Evolutionary conservation across 2,888 invertebrate species (phyloP), one percentile per base, ranked within the genome.

Genomic region (Artemia sinica): DNA sequence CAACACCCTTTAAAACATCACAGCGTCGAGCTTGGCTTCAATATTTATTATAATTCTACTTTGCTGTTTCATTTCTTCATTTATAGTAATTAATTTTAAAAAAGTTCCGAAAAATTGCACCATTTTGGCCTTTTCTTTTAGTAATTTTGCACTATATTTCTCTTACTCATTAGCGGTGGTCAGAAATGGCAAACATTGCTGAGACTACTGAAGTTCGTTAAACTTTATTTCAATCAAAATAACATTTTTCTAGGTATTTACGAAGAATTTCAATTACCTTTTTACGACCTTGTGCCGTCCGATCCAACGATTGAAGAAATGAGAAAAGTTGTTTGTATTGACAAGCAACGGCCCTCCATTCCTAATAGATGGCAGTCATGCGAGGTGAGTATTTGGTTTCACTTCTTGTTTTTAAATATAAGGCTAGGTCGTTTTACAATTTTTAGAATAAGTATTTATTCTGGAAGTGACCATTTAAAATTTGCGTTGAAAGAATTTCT

Each of bases 281-380:
- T 94, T 81, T 88, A 88, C 79, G 95, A 96, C 79, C 85, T 87
- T 76, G 95, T 96, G 72, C 90, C 90, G 52, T 88, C 91, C 0
- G 97, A 97, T 82, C 97, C 97, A 0, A 86, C 89, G 66, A 86
- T 95, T 71, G 96, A 96, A 73, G 94, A 96, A 77, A 97, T 98
- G 96, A 83, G 88, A 52, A 84, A 85, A 77, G 89, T 91, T 71
- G 94, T 97, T 9, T 93, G 92, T 78, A 81, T 83, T 48, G 91
- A 95, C 76, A 84, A 85, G 74, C 85, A 88, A 74, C 83, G 97
- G 72, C 98, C 98, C 3, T 87, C 84, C 72, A 88, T 95, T 75
- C 92, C 92, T 69, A 90, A 91, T 77, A 83, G 91, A 73, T 98
- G 97, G 96, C 88, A 89, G 75, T 85, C 89, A 69, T 83, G 82